Evolutionary conservation across 2,113 vertebrate genomes (phyloP), one percentile per base, ranked within the genome.

Genomic region (Carettochelys insculpta): DNA sequence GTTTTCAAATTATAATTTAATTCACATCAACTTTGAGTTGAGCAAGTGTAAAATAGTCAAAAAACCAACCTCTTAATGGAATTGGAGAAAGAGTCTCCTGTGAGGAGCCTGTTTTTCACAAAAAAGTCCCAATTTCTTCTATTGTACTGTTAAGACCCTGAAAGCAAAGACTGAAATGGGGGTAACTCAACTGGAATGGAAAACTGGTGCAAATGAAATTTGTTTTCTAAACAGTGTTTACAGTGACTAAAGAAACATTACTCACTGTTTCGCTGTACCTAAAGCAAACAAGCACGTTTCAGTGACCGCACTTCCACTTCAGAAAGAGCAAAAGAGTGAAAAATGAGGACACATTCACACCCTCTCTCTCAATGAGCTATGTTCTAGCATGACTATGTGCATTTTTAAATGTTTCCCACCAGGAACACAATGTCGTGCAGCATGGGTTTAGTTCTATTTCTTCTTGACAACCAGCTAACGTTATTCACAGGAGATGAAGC

Each of bases 51-150:
- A 61, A 58, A 45, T 38, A 90, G 85, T 90, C 81, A 75, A 82
- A 90, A 82, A 89, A 90, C 92, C 77, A 89, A 90, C 65, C 75
- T 94, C 77, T 93, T 51, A 90, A n/a, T 71, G 56, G 65, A 77
- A 89, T 82, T 78, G 61, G 82, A 86, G 31, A 68, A 71, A 89
- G 31, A 65, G 47, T 52, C 38, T 22, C 56, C 79, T 73, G 85
- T 83, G 43, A 83, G 24, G 17, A 54, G n/a, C 19, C 53, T n/a
- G 4, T 24, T 31, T 27, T 80, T 31, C 52, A 85, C 16, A 81
- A 50, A 83, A 85, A 68, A 87, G 51, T n/a, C 50, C n/a, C 38
- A 53, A 78, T 13, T 10, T 91, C 75, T 52, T 43, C 41, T 56
- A 53, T n/a, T 3, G 71, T 50, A 45, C 20, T 83, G 48, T 20